These are phyloP conservation scores for Ennomos quercinarius DNA, from an alignment of 2,888 invertebrate genomes.

Conservation along the genomic window DNA sequence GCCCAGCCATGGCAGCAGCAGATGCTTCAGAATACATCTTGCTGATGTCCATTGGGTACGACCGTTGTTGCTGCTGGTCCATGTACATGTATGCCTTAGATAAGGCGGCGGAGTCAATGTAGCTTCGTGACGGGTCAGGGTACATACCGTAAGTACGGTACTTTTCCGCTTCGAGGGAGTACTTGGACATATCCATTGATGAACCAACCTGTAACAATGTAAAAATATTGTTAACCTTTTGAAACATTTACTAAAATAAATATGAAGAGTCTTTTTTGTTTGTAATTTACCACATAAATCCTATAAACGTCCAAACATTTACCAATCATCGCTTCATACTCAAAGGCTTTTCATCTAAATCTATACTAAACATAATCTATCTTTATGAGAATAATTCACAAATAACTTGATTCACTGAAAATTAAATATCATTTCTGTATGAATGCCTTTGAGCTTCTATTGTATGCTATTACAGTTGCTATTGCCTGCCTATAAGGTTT, in stretches of 20 bases:
- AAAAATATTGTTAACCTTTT: conserved; percentile 5
- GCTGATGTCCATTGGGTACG: conserved; percentile 87
- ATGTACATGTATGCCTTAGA: conserved; percentile 92
- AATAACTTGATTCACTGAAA: conserved; percentile 64
- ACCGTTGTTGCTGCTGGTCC: conserved; percentile 86
- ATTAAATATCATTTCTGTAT: conserved; percentile 64
- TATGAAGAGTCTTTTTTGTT: conserved; percentile 1
- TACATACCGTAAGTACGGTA: conserved; percentile 92
- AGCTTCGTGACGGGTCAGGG: conserved; percentile 89
- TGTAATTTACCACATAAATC: conserved; percentile 26
- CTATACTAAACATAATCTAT: conserved; percentile 50
- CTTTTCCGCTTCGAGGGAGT: conserved; percentile 91
- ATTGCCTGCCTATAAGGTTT: conserved; percentile 47
- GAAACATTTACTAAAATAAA: neutral
- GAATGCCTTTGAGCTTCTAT: conserved; percentile 40
- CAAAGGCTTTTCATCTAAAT: conserved; percentile 43
- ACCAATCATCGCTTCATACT: conserved; percentile 58
- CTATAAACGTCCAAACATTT: conserved; percentile 50
- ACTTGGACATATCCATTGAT: conserved; percentile 91
- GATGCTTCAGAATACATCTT: conserved; percentile 88
- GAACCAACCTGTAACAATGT: conserved; percentile 88
- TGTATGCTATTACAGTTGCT: conserved; percentile 44
- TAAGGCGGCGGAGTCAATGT: conserved; percentile 89
- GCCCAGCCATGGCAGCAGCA: conserved; percentile 85
- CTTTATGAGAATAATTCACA: conserved; percentile 58